Percentiles rank a stretch among this genome's conserved stretches.
Conservation (phyloP, 2,113 vertebrate species). For the human (Homo sapiens) region DNA sequence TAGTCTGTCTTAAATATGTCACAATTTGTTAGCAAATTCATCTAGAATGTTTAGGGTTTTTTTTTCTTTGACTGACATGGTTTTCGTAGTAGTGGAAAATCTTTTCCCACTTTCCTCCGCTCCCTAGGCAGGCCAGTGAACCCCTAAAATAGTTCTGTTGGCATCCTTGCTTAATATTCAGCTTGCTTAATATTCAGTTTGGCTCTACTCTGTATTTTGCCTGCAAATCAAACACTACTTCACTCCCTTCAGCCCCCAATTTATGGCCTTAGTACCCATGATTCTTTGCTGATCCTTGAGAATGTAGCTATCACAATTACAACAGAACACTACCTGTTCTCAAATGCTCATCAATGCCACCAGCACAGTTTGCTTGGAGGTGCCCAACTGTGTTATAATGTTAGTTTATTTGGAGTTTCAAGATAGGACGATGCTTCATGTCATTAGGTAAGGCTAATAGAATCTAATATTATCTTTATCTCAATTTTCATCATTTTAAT, state of each 20-base stretch:
- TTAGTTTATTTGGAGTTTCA: slow-evolving; percentile 3
- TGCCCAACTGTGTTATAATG: not conserved
- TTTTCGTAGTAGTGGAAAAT: not conserved
- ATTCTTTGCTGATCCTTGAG: not conserved
- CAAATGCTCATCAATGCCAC: not conserved
- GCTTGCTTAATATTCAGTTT: not conserved
- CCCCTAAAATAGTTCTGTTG: not conserved
- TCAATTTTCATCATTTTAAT: not conserved
- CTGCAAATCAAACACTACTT: not conserved
- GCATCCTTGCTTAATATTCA: not conserved
- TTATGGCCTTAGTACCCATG: not conserved
- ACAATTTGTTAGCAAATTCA: not conserved
- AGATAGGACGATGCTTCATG: not conserved
- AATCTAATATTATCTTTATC: not conserved
- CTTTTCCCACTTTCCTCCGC: not conserved
- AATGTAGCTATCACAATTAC: not conserved
- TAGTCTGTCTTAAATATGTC: not conserved
- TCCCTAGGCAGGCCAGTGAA: not conserved
- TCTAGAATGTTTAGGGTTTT: not conserved
- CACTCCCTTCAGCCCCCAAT: too few relatives aligned
- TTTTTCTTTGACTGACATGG: not conserved
- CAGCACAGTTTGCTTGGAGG: not conserved
- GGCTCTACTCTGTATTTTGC: not conserved
- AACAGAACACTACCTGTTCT: not conserved
- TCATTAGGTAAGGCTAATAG: not conserved